phyloP scores from a whole-genome alignment of 2,797 vertebrate genomes.

The Sarcoramphus papa region DNA sequence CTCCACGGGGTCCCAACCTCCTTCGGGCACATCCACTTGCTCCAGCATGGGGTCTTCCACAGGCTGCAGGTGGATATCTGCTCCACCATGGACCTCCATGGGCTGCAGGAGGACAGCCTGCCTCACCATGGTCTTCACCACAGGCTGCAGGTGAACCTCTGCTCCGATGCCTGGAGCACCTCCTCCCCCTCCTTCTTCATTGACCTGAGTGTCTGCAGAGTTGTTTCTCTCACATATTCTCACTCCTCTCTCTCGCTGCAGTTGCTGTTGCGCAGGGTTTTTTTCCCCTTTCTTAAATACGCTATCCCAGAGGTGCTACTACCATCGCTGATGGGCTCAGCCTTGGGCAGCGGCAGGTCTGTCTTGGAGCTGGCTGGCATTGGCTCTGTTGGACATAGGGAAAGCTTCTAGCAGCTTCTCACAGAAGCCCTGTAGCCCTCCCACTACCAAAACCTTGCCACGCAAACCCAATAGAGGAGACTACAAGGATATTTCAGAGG shows the following conservation, averaged over 20 bases:
- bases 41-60: neutral
- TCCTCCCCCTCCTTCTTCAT: neutral
- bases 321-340: neutral
- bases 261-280: neutral
- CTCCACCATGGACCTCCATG: neutral
- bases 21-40: neutral
- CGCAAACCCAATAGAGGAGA: neutral
- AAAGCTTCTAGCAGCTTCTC: too few relatives aligned
- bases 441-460: too few relatives aligned
- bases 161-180: fast-evolving
- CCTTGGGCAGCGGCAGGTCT: neutral
- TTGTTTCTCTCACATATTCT: neutral
- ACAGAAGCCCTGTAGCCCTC: too few relatives aligned
- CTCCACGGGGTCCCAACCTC: too few relatives aligned
- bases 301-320: neutral
- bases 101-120: neutral
- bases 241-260: neutral
- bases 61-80: neutral
- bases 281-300: neutral
- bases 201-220: neutral
- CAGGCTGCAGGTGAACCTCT: too few relatives aligned
- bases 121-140: neutral
- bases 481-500: neutral
- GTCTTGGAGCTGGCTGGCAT: neutral
- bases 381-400: neutral